phyloP scores from a whole-genome alignment of 2,888 invertebrate species.

The Eudemis profundana region DNA sequence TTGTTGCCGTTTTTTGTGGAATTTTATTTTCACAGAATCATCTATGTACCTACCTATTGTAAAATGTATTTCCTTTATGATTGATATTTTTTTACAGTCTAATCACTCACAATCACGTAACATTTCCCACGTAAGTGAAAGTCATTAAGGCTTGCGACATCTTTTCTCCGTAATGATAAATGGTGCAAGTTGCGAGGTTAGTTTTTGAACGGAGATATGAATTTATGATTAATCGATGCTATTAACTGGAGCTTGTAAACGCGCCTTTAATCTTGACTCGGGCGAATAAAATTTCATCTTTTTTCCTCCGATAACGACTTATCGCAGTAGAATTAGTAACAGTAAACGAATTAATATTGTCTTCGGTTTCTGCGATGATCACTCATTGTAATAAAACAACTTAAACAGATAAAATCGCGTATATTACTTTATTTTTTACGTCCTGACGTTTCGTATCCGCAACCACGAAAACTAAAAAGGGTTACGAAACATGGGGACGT shows the following conservation, averaged over 20 bases:
- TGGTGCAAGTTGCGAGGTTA: conserved; percentile 37
- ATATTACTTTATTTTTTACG: no score
- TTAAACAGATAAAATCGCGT: no score
- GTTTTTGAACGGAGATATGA: conserved; percentile 41
- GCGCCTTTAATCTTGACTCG: conserved; percentile 35
- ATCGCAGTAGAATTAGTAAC: conserved; percentile 15
- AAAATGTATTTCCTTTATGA: background rate
- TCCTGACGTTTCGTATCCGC: no score
- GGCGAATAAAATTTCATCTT: conserved; percentile 37
- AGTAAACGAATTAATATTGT: no score
- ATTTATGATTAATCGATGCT: conserved; percentile 43
- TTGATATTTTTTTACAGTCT: conserved; percentile 1
- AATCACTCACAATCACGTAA: conserved; percentile 20
- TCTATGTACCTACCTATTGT: no score
- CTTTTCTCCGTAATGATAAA: conserved; percentile 36
- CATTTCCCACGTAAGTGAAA: conserved; percentile 39
- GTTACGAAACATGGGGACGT: no score
- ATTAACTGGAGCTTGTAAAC: conserved; percentile 42
- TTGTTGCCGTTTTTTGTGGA: no score
- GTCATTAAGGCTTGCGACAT: conserved; percentile 35
- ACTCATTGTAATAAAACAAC: no score
- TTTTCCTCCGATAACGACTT: conserved; percentile 35
- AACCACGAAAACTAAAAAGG: no score
- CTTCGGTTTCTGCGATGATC: no score
- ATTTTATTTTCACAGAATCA: no score